Percentiles rank a stretch among this genome's conserved stretches.
Evolutionary conservation across 2,888 invertebrate genomes (phyloP).

Genomic region (Myopa tessellatipennis): DNA sequence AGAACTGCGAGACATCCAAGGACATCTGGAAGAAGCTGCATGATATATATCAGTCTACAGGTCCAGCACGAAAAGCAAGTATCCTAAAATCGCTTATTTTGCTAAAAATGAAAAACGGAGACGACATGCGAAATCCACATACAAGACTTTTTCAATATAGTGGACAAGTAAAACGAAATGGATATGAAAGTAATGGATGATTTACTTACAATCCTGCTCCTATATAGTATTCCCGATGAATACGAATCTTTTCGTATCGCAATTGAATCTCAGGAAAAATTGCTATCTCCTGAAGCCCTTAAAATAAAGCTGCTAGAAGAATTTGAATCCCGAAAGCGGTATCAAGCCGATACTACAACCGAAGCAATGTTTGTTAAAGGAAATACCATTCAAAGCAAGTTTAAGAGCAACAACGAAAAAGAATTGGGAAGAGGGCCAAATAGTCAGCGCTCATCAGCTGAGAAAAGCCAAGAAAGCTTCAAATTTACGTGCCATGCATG

Average conservation of each 20-base stretch:
- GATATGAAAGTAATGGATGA: not conserved
- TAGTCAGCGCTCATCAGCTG: not conserved
- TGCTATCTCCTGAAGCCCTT: not conserved
- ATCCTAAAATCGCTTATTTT: not conserved
- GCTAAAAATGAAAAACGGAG: slow-evolving; percentile 6
- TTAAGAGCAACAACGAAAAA: no score
- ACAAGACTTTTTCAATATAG: not conserved
- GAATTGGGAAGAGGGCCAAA: not conserved
- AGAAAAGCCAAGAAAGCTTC: not conserved
- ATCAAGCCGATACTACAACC: not conserved
- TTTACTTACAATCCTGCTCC: no score
- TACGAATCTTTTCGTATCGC: slow-evolving; percentile 11
- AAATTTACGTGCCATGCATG: slow-evolving; percentile 6
- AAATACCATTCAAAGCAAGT: not conserved
- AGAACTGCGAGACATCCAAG: no score
- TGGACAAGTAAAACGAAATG: slow-evolving; percentile 6
- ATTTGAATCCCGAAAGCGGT: slow-evolving; percentile 19
- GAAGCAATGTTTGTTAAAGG: slow-evolving; percentile 15
- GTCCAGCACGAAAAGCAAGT: no score
- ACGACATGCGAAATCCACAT: slow-evolving; percentile 8
- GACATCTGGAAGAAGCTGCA: no score
- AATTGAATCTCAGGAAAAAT: not conserved
- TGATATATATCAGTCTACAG: no score
- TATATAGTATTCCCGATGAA: no score
- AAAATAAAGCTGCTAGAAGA: not conserved